Evolutionary conservation across 2,888 invertebrate species (phyloP).

Genomic region (Polia nebulosa): DNA sequence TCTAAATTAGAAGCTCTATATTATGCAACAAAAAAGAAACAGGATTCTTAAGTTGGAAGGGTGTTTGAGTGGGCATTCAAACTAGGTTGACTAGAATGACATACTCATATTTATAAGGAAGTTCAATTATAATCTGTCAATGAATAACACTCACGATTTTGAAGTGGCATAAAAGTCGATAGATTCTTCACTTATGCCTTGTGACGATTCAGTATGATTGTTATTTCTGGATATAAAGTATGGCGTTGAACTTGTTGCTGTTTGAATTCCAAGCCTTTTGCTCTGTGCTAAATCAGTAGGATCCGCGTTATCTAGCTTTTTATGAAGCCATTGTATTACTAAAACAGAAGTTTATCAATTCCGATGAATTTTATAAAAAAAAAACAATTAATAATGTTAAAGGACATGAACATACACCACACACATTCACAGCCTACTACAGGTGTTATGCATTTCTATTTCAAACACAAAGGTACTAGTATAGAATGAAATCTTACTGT

Average conservation of each 20-base stretch:
- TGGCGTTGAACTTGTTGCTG: constrained; percentile 83
- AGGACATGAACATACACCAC: not conserved
- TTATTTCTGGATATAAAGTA: constrained; percentile 79
- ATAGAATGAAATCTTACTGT: constrained; percentile 58
- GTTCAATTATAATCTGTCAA: no score
- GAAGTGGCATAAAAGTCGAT: constrained; percentile 87
- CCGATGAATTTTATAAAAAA: no score
- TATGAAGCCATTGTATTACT: constrained; percentile 90
- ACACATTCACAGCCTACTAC: not conserved
- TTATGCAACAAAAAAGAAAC: not conserved
- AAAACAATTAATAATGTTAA: no score
- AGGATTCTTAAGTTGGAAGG: not conserved
- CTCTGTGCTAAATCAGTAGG: constrained; percentile 67
- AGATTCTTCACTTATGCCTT: constrained; percentile 82
- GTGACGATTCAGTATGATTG: constrained; percentile 73
- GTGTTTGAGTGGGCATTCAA: not conserved
- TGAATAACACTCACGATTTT: constrained; percentile 77
- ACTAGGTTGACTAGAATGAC: not conserved
- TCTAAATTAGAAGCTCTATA: constrained; percentile 79
- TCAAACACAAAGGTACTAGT: not conserved
- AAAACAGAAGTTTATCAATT: constrained; percentile 57
- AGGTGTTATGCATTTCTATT: not conserved
- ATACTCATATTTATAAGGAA: no score
- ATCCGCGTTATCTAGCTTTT: constrained; percentile 83
- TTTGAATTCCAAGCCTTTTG: constrained; percentile 68